Evolutionary conservation across 2,797 vertebrate genomes (phyloP).

Genomic region (Sebastes nivosus): DNA sequence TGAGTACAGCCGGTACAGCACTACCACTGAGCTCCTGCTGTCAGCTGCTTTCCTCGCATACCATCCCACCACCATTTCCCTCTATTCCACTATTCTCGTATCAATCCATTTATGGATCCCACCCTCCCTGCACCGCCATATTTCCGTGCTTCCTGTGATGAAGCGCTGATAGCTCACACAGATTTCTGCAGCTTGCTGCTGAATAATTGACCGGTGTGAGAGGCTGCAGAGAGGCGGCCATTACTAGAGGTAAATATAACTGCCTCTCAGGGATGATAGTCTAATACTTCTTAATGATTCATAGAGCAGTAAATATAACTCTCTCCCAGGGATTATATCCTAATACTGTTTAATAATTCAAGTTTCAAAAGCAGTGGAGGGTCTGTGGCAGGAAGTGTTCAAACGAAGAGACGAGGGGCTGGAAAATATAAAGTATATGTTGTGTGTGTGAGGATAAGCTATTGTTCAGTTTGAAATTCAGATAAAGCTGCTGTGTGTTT

Average conservation of each 20-base stretch:
- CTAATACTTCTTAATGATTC: slow-evolving; percentile 84
- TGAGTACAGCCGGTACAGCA: slow-evolving; percentile 25
- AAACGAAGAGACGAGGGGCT: slow-evolving; percentile 32
- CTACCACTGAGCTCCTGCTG: slow-evolving; percentile 40
- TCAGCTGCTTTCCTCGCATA: slow-evolving; percentile 42
- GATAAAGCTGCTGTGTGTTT: neutral
- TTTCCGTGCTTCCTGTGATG: slow-evolving; percentile 52
- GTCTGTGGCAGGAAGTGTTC: slow-evolving; percentile 43
- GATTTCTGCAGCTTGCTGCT: slow-evolving; percentile 66
- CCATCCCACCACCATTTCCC: slow-evolving; percentile 17
- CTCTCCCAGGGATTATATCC: slow-evolving; percentile 72
- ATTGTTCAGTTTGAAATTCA: slow-evolving; percentile 5
- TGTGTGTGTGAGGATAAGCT: neutral
- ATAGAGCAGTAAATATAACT: slow-evolving; percentile 84
- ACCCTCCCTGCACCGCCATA: slow-evolving; percentile 51
- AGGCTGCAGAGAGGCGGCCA: slow-evolving; percentile 73
- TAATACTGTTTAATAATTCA: slow-evolving; percentile 82
- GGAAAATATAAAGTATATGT: slow-evolving; percentile 1
- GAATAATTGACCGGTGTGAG: slow-evolving; percentile 81
- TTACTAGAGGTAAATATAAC: slow-evolving; percentile 86
- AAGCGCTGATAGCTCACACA: slow-evolving; percentile 42
- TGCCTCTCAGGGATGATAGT: slow-evolving; percentile 79
- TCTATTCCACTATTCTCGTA: slow-evolving; percentile 44
- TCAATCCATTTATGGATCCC: slow-evolving; percentile 70
- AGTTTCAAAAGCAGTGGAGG: slow-evolving; percentile 63